Base-by-base conservation (phyloP, 2,888 invertebrate genomes). In the Tenthredo notha region DNA sequence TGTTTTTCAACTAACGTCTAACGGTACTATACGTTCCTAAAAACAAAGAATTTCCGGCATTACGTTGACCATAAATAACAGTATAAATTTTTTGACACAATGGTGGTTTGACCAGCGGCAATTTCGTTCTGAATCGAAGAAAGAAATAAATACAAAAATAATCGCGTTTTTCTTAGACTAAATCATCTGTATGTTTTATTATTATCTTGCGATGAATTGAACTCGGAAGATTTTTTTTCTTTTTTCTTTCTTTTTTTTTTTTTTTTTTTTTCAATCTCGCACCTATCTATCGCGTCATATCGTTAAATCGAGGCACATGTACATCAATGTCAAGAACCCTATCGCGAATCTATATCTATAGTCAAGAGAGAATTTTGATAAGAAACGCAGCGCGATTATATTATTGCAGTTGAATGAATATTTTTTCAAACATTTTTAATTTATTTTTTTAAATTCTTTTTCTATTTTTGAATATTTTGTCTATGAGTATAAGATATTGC, bases 31-130 rank as follows among this genome's bases (percentile, higher is more conserved):
- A 37, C 15, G 18, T 70, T 18, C 0, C 70, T 37, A 15, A 70
- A 70, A 70, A 70, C 70, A 37, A 70, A 70, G 37, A 18, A 70
- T 70, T 70, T 70, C 70, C 70, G 70, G 70, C 70, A 33, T 15
- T 18, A 15, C 18, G 12, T 61, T 61, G 61, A 25, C 61, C 25
- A 61, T 47, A 15, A 47, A 15, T 25, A 61, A 61, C 61, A 61
- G 61, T 61, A 47, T 12, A 47, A 0, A 21, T 25, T 25, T 25
- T 25, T 61, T 61, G 25, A 61, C 61, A 9, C 61, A 61, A 21
- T 7, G 61, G 10, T 61, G n/a, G 25, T 61, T 25, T 61, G 61
- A 61, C 25, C 21, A 12, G 25, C 10, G 21, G 25, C 12, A 12
- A 61, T 21, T 61, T 61, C 12, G 0, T 61, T 47, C 3, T 47